A percentile compares a stretch with the other conserved stretches of the same genome.
Evolutionary conservation across 2,888 invertebrate genomes (phyloP).

Genomic region (Lasioglossum vierecki): DNA sequence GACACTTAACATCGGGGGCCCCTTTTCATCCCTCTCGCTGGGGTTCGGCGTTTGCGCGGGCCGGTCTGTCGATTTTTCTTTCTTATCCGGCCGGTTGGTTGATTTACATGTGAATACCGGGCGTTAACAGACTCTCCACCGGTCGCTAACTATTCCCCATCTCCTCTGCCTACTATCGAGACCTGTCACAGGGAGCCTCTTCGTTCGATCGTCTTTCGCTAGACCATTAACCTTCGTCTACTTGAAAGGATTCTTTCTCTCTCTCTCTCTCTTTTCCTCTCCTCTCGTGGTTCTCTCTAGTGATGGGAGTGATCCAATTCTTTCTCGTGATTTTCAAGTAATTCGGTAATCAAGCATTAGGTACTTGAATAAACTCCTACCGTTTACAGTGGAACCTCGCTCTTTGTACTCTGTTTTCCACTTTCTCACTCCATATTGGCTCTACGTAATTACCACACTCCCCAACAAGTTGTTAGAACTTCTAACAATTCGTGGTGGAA

Average conservation of each 20-base stretch:
- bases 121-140: slow-evolving; percentile 81
- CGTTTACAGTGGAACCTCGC: background rate
- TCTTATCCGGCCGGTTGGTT: slow-evolving; percentile 62
- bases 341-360: background rate
- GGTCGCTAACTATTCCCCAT: slow-evolving; percentile 70
- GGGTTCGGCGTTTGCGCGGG: slow-evolving; percentile 41
- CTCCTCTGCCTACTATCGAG: slow-evolving; percentile 51
- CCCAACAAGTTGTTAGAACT: background rate
- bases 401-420: background rate
- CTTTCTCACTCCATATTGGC: background rate
- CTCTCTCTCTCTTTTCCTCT: background rate
- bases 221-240: slow-evolving; percentile 74
- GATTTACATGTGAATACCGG: slow-evolving; percentile 82
- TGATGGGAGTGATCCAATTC: background rate
- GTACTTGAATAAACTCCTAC: background rate
- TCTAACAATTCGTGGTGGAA: too few species aligned
- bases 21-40: background rate
- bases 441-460: too few species aligned
- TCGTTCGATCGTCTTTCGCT: slow-evolving; percentile 65
- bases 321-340: background rate
- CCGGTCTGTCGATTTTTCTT: slow-evolving; percentile 60
- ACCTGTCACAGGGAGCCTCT: slow-evolving; percentile 62
- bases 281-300: background rate
- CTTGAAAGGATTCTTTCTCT: slow-evolving; percentile 48
- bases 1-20: slow-evolving; percentile 63